phyloP scores from a whole-genome alignment of 2,888 invertebrate genomes.

The Herminia tarsipennalis region DNA sequence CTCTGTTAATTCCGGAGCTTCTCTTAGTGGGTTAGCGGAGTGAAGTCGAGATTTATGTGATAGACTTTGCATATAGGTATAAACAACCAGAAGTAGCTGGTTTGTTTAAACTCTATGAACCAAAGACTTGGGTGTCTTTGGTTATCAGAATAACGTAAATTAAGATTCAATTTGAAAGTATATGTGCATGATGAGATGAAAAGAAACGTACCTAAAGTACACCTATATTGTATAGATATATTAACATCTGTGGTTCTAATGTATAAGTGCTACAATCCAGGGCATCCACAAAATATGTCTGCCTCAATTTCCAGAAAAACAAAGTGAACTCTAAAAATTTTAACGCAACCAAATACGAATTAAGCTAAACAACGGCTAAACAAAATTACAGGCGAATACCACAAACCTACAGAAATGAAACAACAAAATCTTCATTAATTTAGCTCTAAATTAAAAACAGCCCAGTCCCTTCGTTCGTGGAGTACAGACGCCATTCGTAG shows the following conservation, averaged over 20 bases:
- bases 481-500: conserved; percentile 37
- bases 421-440: conserved; percentile 72
- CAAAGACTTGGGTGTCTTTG: too few species aligned
- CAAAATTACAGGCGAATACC: conserved; percentile 45
- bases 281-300: conserved; percentile 11
- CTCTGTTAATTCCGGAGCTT: conserved; percentile 28
- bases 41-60: conserved; percentile 7
- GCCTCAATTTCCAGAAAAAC: conserved; percentile 5
- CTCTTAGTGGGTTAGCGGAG: conserved; percentile 11
- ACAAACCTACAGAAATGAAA: conserved; percentile 55
- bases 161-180: too few species aligned
- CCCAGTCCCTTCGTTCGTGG: conserved; percentile 51
- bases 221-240: too few species aligned
- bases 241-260: not conserved
- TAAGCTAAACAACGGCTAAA: conserved; percentile 37
- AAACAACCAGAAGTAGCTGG: not conserved
- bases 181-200: too few species aligned
- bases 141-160: too few species aligned
- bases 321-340: conserved; percentile 8
- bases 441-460: conserved; percentile 74
- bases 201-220: too few species aligned
- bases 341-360: conserved; percentile 12
- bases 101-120: conserved; percentile 34
- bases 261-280: not conserved
- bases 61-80: conserved; percentile 4